These are phyloP conservation scores for Chrysocyon brachyurus DNA, from an alignment of 2,797 vertebrate species.

Conservation along the genomic window DNA sequence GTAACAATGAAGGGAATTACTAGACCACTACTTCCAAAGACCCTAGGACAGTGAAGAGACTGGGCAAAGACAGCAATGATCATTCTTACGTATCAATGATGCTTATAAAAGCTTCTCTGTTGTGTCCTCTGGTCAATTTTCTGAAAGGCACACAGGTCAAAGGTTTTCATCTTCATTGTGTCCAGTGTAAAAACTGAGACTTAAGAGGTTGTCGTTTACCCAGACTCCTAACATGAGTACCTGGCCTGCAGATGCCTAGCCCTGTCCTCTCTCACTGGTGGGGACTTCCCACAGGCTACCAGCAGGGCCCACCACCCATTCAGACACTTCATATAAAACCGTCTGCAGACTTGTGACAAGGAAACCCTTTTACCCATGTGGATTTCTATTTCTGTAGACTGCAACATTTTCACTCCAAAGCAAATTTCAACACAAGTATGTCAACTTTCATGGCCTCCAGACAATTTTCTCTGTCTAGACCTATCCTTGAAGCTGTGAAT, in stretches of 20 bases:
- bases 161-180: neutral
- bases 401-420: constrained; percentile 4
- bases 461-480: neutral
- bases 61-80: neutral
- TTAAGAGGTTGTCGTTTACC: neutral
- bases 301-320: neutral
- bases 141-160: neutral
- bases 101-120: neutral
- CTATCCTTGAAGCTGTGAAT: neutral
- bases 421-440: neutral
- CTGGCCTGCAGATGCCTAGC: neutral
- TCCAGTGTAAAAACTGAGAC: neutral
- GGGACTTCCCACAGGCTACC: neutral
- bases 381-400: neutral
- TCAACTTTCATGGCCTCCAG: neutral
- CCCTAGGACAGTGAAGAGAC: neutral
- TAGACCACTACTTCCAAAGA: neutral
- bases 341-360: neutral
- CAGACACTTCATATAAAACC: neutral
- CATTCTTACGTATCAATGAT: neutral
- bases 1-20: neutral
- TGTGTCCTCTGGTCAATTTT: neutral
- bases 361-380: neutral
- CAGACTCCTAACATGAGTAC: neutral
- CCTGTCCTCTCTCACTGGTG: neutral